Evolutionary conservation across 1,140 invertebrate species (phyloP), one percentile per base, ranked within the genome.

Genomic region (Babylonia areolata): DNA sequence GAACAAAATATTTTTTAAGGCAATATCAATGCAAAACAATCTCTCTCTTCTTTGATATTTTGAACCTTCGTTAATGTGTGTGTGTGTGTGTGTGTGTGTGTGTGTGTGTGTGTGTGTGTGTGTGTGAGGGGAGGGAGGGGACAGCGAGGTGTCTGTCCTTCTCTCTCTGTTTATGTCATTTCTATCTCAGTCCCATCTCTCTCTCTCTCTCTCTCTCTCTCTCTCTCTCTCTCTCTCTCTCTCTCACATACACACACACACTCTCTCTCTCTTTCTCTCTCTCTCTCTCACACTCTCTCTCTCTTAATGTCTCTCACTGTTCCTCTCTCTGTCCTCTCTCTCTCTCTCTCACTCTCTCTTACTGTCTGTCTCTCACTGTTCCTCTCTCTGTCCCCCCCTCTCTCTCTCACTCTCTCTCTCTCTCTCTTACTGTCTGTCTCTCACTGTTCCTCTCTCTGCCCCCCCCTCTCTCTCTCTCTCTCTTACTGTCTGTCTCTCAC

Each of bases 331-430:
- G 6, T 31, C 11, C 35, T 77, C 35, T 77, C 37, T 77, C 35
- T 77, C 73, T 77, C 20, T 77, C 37, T 77, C 37, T 39, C 20
- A 40, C 37, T 77, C 73, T 77, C 20, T 39, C 35, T 77, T 23
- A 40, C 37, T 77, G 9, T 77, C 73, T 77, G 37, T 77, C 37
- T 77, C 6, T 73, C 37, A 23, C 3, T 40, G 17, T 40, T 28
- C 31, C 12, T 40, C 73, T 77, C 35, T 77, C 73, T 77, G 15
- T 77, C 20, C 40, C 73, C 40, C 33, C 31, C 37, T 77, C 33
- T 28, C 73, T 77, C 33, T 77, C 73, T 39, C 33, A 40, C 73
- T 39, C 35, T 77, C 73, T 39, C 35, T 77, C 73, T 77, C 73
- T 77, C 73, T 77, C 73, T 40, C 37, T 40, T n/a, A n/a, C n/a